These are phyloP conservation scores for Erebia ligea DNA, from an alignment of 2,888 invertebrate genomes.

Conservation along the genomic window DNA sequence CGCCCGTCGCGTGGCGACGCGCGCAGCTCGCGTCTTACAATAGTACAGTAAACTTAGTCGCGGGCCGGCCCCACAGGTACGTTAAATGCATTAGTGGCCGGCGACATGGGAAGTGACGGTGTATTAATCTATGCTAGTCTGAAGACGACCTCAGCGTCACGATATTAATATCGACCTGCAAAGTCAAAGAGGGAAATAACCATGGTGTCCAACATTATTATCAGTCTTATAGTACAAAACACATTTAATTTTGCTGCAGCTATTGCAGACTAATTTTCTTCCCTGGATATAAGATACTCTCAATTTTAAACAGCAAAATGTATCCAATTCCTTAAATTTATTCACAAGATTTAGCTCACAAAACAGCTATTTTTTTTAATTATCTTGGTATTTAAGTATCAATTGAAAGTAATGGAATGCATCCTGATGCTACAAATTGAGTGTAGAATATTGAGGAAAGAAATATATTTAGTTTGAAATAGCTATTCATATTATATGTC, in stretches of 20 bases:
- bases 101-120: conserved; percentile 61
- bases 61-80: conserved; percentile 62
- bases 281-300: conserved; percentile 16
- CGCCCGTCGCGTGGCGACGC: conserved; percentile 28
- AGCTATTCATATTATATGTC: neutral
- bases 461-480: conserved; percentile 8
- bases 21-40: conserved; percentile 43
- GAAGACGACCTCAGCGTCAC: conserved; percentile 71
- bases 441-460: conserved; percentile 16
- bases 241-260: neutral
- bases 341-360: neutral
- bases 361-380: neutral
- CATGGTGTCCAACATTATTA: conserved; percentile 53
- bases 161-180: conserved; percentile 83
- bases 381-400: neutral
- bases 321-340: neutral
- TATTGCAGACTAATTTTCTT: conserved; percentile 16
- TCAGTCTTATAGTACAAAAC: conserved; percentile 5
- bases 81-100: conserved; percentile 73
- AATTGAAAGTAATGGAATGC: neutral
- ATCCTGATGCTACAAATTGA: conserved; percentile 2
- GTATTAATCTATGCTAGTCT: conserved; percentile 69
- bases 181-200: conserved; percentile 80
- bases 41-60: conserved; percentile 42
- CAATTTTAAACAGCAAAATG: conserved; percentile 14